Evolutionary conservation across 2,797 vertebrate genomes (phyloP), one percentile per base, ranked within the genome.

Genomic region (Rhyacichthys aspro): DNA sequence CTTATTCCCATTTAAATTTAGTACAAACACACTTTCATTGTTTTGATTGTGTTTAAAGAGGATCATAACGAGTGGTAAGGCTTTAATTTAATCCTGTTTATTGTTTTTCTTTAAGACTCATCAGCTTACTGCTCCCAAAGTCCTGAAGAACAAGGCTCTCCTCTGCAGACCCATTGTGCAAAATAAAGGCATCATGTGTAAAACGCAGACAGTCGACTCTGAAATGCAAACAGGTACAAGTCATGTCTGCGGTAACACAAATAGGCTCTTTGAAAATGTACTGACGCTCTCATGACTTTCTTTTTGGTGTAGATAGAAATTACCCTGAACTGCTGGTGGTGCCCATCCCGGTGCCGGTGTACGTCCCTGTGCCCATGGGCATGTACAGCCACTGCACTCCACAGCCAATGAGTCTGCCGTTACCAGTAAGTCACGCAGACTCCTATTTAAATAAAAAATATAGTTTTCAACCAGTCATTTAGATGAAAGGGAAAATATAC

Each of bases 61-160:
- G n/a, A n/a, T n/a, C n/a, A n/a, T n/a, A n/a, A n/a, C n/a, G n/a
- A n/a, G n/a, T n/a, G n/a, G n/a, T n/a, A n/a, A n/a, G n/a, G n/a
- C n/a, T n/a, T n/a, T 16, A 1, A 42, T 19, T 42, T 2, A 39
- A 14, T 16, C 17, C 19, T 14, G 0, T 11, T 19, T 39, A n/a
- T n/a, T n/a, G 4, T 56, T 1, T 68, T 3, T 32, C 33, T 42
- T 48, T 18, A 80, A 98, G 95, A 92, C 89, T n/a, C 90, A 91
- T 37, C 57, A 92, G 11, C 88, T 88, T 1, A 81, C 94, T 5
- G 86, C 89, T 14, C 90, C 92, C 9, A 93, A 94, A 61, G 86
- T 96, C 58, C 91, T 98, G 33, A 99, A 98, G 90, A 99, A 99
- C 90, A 99, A 99, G 83, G 95, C 97, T 9, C 88, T 99, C 38